A percentile compares a stretch with the other conserved stretches of the same genome.
Evolutionary conservation across 1,140 invertebrate species (phyloP).

Genomic region (Saccostrea cuccullata): DNA sequence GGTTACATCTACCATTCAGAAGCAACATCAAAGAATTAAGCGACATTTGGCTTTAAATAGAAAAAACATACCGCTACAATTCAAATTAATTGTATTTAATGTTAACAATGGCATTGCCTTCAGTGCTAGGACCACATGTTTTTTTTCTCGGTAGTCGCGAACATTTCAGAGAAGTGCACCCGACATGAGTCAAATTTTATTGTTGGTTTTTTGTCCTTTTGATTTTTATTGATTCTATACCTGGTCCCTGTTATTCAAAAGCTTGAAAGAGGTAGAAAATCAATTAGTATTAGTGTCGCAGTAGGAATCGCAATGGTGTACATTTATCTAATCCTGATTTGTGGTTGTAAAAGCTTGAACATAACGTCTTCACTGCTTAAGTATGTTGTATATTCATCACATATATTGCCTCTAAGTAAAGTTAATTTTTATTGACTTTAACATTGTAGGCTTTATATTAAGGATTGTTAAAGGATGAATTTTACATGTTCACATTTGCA

Average conservation of each 20-base stretch:
- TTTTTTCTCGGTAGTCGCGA: not conserved
- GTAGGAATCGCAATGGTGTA: not conserved
- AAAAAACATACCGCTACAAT: not conserved
- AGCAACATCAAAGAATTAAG: not conserved
- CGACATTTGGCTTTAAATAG: not conserved
- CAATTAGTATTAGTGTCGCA: conserved; percentile 17
- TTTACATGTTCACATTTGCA: not conserved
- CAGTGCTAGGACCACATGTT: not conserved
- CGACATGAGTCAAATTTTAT: not conserved
- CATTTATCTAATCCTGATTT: conserved; percentile 25
- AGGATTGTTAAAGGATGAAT: not conserved
- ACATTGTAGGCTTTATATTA: not conserved
- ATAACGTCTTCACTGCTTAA: not conserved
- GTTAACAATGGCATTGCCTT: not conserved
- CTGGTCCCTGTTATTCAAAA: conserved; percentile 10
- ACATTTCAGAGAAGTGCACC: not conserved
- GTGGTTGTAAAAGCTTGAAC: not conserved
- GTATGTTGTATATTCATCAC: not conserved
- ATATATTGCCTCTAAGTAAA: not conserved
- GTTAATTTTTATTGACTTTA: not conserved
- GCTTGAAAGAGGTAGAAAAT: conserved; percentile 32
- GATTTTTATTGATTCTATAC: conserved; percentile 28
- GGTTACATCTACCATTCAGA: not conserved
- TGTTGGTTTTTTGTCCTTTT: not conserved
- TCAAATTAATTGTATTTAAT: not conserved